A percentile compares a stretch with the other conserved stretches of the same genome.
phyloP scores from a whole-genome alignment of 2,113 vertebrate genomes.

The Tachuris rubrigastra region DNA sequence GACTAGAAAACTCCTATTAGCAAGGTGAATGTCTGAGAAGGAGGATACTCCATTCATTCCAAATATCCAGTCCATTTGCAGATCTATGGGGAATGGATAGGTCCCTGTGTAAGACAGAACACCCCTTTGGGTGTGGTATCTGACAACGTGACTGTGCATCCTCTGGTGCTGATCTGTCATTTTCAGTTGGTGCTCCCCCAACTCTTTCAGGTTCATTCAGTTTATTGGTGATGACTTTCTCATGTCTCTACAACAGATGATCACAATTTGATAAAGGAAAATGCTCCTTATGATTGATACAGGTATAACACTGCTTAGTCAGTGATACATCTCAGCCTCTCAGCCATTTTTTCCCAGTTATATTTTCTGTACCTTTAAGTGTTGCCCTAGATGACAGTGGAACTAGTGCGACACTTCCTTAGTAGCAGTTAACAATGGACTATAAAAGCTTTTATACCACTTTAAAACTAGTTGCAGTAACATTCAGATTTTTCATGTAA shows the following conservation, averaged over 20 bases:
- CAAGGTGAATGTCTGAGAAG: background rate
- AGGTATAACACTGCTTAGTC: background rate
- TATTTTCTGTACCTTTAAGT: background rate
- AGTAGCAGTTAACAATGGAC: background rate
- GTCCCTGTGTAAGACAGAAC: background rate
- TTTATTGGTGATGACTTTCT: background rate
- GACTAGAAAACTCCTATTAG: too few species aligned
- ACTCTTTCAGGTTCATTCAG: background rate
- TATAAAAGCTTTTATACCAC: background rate
- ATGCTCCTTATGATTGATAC: background rate
- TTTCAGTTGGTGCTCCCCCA: background rate
- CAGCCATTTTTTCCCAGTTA: background rate
- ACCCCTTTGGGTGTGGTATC: background rate
- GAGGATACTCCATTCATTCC: background rate
- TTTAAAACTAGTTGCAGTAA: background rate
- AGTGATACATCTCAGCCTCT: background rate
- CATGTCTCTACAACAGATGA: background rate
- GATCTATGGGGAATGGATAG: background rate
- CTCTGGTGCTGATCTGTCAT: background rate
- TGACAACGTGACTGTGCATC: accelerated
- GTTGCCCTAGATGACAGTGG: background rate
- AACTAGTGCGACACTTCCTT: background rate
- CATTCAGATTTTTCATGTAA: background rate
- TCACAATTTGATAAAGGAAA: background rate
- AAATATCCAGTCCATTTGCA: background rate